Evolutionary conservation across 2,797 vertebrate species (phyloP).

Genomic region (Rhynchonycteris naso): DNA sequence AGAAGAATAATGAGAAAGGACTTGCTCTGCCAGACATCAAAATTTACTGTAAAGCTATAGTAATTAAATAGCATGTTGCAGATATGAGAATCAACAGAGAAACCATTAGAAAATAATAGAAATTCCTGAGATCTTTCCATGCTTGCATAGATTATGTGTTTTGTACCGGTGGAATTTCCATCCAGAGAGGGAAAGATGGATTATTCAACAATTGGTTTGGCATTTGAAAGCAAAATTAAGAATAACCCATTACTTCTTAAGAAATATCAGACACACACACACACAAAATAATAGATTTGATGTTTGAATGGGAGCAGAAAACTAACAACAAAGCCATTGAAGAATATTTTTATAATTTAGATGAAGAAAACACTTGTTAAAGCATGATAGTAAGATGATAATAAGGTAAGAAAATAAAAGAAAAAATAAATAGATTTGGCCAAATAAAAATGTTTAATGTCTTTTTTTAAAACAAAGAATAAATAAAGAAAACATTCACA

Average conservation of each 20-base stretch:
- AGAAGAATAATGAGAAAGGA: constrained; percentile 46
- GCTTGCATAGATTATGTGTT: neutral
- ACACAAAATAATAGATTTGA: neutral
- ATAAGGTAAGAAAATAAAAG: neutral
- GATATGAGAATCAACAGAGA: neutral
- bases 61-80: constrained; percentile 55
- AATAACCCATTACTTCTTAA: constrained; percentile 44
- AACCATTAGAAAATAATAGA: constrained; percentile 37
- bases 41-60: constrained; percentile 37
- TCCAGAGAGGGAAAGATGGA: constrained; percentile 47
- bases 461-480: neutral
- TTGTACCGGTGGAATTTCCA: constrained; percentile 26
- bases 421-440: neutral
- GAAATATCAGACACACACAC: constrained; percentile 48
- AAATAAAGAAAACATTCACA: neutral
- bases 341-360: constrained; percentile 32
- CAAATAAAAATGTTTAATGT: constrained; percentile 44
- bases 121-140: neutral
- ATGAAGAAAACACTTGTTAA: neutral
- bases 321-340: neutral
- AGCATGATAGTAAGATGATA: no score
- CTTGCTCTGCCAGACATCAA: constrained; percentile 38
- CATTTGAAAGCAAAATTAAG: constrained; percentile 72
- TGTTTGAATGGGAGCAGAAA: neutral
- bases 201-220: constrained; percentile 68